Evolutionary conservation across 2,797 vertebrate species (phyloP).

Genomic region (Eulemur coronatus): DNA sequence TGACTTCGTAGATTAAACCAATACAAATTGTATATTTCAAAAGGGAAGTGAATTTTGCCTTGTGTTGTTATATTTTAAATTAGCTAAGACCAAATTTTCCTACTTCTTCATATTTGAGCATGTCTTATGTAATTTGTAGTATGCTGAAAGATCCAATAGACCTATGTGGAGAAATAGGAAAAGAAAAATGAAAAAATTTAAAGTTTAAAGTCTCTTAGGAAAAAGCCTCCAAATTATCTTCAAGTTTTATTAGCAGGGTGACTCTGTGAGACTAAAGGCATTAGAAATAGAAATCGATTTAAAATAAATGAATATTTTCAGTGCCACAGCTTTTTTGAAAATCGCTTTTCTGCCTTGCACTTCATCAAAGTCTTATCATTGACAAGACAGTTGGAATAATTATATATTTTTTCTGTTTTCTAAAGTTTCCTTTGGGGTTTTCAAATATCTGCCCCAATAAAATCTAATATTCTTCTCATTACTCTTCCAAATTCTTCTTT

Average conservation of each 20-base stretch:
- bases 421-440: neutral
- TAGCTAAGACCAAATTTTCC: neutral
- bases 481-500: neutral
- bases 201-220: constrained; percentile 9
- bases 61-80: neutral
- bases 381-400: neutral
- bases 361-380: constrained; percentile 4
- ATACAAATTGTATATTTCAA: neutral
- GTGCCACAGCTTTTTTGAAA: neutral
- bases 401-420: neutral
- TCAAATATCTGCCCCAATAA: neutral
- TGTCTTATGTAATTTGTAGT: neutral
- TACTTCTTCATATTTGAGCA: neutral
- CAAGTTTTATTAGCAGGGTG: neutral
- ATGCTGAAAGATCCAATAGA: neutral
- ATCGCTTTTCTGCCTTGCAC: constrained; percentile 24
- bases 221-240: constrained; percentile 33
- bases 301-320: neutral
- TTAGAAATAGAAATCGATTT: constrained; percentile 14
- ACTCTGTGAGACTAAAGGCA: constrained; percentile 22
- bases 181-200: neutral
- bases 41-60: neutral
- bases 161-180: neutral
- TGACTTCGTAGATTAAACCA: neutral
- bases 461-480: neutral